These are phyloP conservation scores for Gnatocerus cornutus DNA, from an alignment of 2,888 invertebrate species.

Conservation along the genomic window DNA sequence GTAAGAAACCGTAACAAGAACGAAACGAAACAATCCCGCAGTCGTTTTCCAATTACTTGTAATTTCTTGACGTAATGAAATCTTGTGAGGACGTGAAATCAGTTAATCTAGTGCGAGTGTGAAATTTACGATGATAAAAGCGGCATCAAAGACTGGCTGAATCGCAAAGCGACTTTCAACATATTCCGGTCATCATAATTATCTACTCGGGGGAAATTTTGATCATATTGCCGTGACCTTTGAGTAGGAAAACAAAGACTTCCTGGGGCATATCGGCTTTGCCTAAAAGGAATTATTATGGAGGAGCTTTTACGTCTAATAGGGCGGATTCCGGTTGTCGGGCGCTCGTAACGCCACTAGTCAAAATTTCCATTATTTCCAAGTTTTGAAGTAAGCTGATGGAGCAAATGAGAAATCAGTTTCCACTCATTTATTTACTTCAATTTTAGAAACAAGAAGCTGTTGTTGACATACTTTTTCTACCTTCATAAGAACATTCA, in stretches of 20 bases:
- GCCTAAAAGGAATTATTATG: too few species aligned
- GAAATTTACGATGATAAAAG: constrained; percentile 38
- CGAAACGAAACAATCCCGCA: constrained; percentile 28
- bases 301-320: too few species aligned
- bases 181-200: constrained; percentile 25
- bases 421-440: too few species aligned
- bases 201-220: not conserved
- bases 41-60: constrained; percentile 35
- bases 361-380: too few species aligned
- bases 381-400: too few species aligned
- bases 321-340: too few species aligned
- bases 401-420: too few species aligned
- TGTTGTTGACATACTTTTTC: too few species aligned
- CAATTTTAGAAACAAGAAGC: too few species aligned
- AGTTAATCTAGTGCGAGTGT: constrained; percentile 35
- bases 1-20: constrained; percentile 34
- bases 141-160: constrained; percentile 20
- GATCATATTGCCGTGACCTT: constrained; percentile 28
- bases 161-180: constrained; percentile 9
- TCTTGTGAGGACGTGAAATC: constrained; percentile 29
- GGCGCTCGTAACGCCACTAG: too few species aligned
- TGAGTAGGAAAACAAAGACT: not conserved
- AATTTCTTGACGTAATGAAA: constrained; percentile 37
- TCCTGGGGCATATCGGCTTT: too few species aligned
- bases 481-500: too few species aligned